phyloP scores from a whole-genome alignment of 2,888 invertebrate species.

The Eristalis arbustorum region DNA sequence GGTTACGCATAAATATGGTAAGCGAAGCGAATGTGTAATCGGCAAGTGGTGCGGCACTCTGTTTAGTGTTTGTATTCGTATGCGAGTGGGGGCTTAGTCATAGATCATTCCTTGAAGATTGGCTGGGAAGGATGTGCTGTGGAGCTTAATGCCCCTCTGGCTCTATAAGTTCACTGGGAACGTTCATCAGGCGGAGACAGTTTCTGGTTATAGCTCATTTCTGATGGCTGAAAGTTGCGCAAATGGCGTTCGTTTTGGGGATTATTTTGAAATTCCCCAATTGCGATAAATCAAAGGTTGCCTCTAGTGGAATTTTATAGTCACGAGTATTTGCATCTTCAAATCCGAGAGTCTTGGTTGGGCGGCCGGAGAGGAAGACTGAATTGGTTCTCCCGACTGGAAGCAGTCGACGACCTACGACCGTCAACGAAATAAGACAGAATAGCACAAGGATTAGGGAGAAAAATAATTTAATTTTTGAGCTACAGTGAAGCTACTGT shows the following conservation, averaged over 20 bases:
- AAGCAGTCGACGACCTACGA: too few relatives aligned
- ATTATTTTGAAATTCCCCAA: too few relatives aligned
- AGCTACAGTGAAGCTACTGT: too few relatives aligned
- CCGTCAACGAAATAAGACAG: too few relatives aligned
- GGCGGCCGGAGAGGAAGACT: too few relatives aligned
- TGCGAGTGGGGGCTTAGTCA: not conserved
- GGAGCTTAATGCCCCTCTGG: not conserved
- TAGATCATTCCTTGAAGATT: not conserved
- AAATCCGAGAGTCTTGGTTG: too few relatives aligned
- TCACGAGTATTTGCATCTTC: too few relatives aligned
- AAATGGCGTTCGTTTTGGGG: not conserved
- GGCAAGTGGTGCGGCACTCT: not conserved
- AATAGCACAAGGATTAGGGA: too few relatives aligned
- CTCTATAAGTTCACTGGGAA: not conserved
- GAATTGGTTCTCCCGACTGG: too few relatives aligned
- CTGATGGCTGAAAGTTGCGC: not conserved
- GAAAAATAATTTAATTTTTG: too few relatives aligned
- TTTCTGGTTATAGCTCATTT: not conserved
- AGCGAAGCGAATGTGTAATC: conserved; percentile 23
- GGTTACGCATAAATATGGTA: conserved; percentile 32
- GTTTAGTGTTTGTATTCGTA: not conserved
- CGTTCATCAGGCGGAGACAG: not conserved
- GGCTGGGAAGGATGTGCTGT: not conserved
- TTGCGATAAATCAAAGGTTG: too few relatives aligned
- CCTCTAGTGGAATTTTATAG: too few relatives aligned